A percentile compares a stretch with the other conserved stretches of the same genome.
phyloP scores from a whole-genome alignment of 2,113 vertebrate genomes.

The Pangasianodon gigas region DNA sequence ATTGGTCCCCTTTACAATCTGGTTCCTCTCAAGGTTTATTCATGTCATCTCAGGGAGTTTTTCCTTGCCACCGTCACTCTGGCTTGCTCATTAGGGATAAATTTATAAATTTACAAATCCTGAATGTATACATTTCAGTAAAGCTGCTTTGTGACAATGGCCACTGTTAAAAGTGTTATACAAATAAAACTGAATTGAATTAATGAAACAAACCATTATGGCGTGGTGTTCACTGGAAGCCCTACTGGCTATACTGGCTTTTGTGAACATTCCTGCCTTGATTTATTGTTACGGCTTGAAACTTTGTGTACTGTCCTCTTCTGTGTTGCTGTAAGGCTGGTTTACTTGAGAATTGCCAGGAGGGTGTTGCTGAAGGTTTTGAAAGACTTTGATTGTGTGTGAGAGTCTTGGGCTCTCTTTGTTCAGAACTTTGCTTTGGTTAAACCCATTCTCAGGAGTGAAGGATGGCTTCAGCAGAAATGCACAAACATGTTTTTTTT shows the following conservation, averaged over 20 bases:
- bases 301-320: not conserved
- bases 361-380: not conserved
- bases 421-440: not conserved
- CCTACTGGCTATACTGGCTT: not conserved
- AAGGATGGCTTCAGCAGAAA: slow-evolving; percentile 27
- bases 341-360: not conserved
- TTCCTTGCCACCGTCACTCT: too few relatives aligned
- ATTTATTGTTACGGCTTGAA: not conserved
- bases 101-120: too few relatives aligned
- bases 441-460: slow-evolving; percentile 12
- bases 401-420: not conserved
- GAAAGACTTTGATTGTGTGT: not conserved
- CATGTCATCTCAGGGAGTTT: too few relatives aligned
- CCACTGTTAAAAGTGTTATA: too few relatives aligned
- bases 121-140: too few relatives aligned
- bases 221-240: not conserved
- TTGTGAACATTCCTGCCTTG: not conserved
- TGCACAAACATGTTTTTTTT: not conserved
- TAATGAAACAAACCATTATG: not conserved
- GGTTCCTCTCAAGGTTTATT: too few relatives aligned
- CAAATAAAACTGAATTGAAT: not conserved
- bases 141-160: too few relatives aligned
- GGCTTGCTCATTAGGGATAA: too few relatives aligned
- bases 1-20: too few relatives aligned
- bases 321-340: not conserved